These are phyloP conservation scores for Hypocryptadius cinnamomeus DNA, from an alignment of 2,113 vertebrate species.

Conservation along the genomic window DNA sequence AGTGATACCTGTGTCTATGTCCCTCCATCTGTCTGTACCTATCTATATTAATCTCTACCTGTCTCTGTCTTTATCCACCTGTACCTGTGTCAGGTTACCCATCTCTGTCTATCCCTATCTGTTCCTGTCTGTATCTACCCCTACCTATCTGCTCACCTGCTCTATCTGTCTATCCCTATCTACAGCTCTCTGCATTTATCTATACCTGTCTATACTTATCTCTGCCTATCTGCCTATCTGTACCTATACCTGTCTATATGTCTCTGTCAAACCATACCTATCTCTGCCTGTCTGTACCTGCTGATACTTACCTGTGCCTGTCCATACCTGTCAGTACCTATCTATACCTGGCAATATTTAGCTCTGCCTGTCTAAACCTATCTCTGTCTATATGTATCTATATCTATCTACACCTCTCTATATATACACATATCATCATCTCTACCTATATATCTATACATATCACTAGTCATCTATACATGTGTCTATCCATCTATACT, in stretches of 20 bases:
- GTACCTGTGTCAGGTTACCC: neutral
- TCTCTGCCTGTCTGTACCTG: neutral
- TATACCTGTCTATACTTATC: neutral
- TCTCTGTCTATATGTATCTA: neutral
- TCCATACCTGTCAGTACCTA: neutral
- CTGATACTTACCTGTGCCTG: neutral
- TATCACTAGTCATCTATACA: neutral
- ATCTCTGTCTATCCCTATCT: neutral
- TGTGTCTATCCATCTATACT: neutral
- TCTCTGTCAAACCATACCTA: neutral
- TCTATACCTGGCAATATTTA: neutral
- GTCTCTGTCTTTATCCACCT: neutral
- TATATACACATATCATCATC: no score
- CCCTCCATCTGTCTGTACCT: neutral
- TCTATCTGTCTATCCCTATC: neutral
- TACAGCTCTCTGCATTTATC: neutral
- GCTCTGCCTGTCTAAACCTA: neutral
- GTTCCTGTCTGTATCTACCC: neutral
- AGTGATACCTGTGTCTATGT: no score
- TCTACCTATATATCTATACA: neutral
- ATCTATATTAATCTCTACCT: neutral
- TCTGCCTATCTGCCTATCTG: neutral
- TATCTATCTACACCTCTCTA: neutral
- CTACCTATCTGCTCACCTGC: neutral
- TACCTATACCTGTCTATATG: fast-evolving